phyloP scores from a whole-genome alignment of 2,888 invertebrate genomes.

The Bimastos eiseni region DNA sequence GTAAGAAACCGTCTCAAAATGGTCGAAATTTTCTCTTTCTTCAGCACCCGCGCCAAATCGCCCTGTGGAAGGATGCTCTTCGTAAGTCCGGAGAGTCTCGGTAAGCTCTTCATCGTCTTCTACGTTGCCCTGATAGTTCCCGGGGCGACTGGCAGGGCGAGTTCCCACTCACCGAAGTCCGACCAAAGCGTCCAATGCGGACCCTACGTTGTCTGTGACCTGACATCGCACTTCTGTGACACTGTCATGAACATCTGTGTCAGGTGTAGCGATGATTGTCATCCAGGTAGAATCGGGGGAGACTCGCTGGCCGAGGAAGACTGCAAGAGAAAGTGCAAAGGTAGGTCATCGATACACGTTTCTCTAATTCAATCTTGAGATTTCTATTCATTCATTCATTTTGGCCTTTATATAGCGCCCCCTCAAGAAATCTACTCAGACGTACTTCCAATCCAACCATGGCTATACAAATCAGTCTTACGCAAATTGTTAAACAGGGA shows the following conservation, averaged over 20 bases:
- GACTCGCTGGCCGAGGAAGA: neutral
- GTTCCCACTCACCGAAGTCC: neutral
- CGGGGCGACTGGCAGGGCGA: neutral
- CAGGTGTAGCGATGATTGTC: conserved; percentile 22
- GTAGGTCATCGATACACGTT: neutral
- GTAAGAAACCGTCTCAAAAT: neutral
- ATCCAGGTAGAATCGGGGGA: conserved; percentile 8
- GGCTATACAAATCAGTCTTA: too few relatives aligned
- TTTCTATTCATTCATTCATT: too few relatives aligned
- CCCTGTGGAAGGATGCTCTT: neutral
- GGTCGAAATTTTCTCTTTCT: neutral
- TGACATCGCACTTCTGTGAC: conserved; percentile 17
- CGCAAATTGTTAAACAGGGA: too few relatives aligned
- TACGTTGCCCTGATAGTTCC: neutral
- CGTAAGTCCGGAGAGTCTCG: neutral
- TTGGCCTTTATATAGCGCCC: too few relatives aligned
- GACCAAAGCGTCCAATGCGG: neutral
- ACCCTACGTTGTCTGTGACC: neutral
- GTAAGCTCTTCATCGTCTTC: neutral
- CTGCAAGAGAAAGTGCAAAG: neutral
- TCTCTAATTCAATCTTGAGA: too few relatives aligned
- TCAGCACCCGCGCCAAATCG: neutral
- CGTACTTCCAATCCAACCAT: too few relatives aligned
- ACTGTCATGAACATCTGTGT: neutral
- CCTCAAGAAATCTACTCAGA: too few relatives aligned